Evolutionary conservation across 2,113 vertebrate species (phyloP).

Genomic region (Gymnobelideus leadbeateri): DNA sequence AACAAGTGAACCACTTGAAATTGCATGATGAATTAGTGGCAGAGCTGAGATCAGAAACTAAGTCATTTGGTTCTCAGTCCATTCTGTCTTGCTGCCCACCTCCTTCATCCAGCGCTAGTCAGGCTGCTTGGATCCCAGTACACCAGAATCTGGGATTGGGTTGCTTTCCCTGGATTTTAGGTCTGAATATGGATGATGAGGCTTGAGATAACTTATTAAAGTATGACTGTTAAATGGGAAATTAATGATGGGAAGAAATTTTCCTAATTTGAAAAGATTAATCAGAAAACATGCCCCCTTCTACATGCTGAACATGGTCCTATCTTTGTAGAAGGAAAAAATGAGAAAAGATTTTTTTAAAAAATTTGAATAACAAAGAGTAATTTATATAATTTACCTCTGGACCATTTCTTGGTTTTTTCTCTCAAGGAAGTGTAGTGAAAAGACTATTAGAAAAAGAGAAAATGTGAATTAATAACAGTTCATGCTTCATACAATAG

Average conservation of each 20-base stretch:
- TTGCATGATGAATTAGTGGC: not conserved
- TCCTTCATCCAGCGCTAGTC: not conserved
- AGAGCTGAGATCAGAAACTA: not conserved
- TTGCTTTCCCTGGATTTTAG: not conserved
- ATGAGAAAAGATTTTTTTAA: not conserved
- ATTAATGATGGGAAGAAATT: conserved; percentile 20
- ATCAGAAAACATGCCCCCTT: not conserved
- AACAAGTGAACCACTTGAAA: not conserved
- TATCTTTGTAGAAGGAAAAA: not conserved
- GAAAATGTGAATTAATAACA: conserved; percentile 43
- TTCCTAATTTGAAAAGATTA: not conserved
- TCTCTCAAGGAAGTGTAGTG: conserved; percentile 93
- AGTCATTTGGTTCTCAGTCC: not conserved
- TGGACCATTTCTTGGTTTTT: conserved; percentile 93
- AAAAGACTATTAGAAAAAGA: conserved; percentile 87
- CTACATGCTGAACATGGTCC: not conserved
- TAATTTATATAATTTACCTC: conserved; percentile 85
- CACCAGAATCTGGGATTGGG: not conserved
- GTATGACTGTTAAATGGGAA: conserved; percentile 35
- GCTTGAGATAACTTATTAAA: conserved; percentile 14
- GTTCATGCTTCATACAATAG: not conserved
- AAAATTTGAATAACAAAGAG: not conserved
- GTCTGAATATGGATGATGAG: not conserved
- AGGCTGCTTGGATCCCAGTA: not conserved
- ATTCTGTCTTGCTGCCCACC: conserved; percentile 2